Percentiles rank a stretch among this genome's conserved stretches.
phyloP scores from a whole-genome alignment of 2,797 vertebrate genomes.

The Rhodeus uyekii region DNA sequence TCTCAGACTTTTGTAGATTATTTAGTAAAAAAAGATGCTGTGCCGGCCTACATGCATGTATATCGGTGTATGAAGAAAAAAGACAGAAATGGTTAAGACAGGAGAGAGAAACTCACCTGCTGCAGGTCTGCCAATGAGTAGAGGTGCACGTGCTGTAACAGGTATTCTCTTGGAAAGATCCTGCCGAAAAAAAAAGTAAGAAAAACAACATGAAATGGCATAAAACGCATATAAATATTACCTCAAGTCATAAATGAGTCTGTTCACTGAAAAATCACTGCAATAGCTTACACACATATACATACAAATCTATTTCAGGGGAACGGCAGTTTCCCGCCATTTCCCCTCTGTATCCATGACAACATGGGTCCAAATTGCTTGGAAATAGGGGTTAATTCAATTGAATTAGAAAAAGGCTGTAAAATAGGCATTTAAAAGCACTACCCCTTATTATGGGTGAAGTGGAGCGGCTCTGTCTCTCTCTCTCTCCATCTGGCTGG shows the following conservation, averaged over 20 bases:
- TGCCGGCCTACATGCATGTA: background rate
- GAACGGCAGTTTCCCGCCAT: slow-evolving; percentile 26
- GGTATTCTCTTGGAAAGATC: slow-evolving; percentile 96
- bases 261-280: background rate
- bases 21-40: too few relatives aligned
- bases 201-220: slow-evolving; percentile 8
- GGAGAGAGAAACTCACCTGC: slow-evolving; percentile 79
- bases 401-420: slow-evolving; percentile 56
- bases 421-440: slow-evolving; percentile 66
- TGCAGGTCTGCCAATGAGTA: slow-evolving; percentile 96
- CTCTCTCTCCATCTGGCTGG: slow-evolving; percentile 43
- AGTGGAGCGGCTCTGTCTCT: slow-evolving; percentile 52
- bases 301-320: slow-evolving; percentile 4
- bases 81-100: background rate
- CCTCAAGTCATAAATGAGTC: background rate
- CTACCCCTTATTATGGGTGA: slow-evolving; percentile 64
- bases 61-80: background rate
- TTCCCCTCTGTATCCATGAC: slow-evolving; percentile 54
- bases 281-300: background rate
- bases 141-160: slow-evolving; percentile 96
- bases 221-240: background rate
- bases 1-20: background rate
- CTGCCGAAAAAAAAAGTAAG: slow-evolving; percentile 69
- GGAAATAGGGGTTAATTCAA: slow-evolving; percentile 65
- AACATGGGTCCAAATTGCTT: slow-evolving; percentile 56